Conservation (phyloP, 1,140 invertebrate genomes). For the Psix sp. region DNA sequence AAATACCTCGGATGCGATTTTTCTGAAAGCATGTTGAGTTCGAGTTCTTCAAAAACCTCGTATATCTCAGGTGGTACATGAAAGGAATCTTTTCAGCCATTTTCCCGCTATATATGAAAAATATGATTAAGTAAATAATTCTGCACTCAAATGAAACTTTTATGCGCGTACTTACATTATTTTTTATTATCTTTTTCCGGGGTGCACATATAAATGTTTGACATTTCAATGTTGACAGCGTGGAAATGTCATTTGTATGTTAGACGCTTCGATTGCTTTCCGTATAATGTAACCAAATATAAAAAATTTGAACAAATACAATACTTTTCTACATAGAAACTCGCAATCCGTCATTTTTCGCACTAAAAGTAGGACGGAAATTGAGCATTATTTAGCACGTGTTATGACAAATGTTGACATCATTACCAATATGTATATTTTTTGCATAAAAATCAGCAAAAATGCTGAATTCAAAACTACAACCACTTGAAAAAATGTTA, state of each 20-base stretch:
- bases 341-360: not conserved
- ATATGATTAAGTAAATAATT: not conserved
- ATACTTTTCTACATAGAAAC: not conserved
- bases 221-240: too few relatives aligned
- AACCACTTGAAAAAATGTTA: too few relatives aligned
- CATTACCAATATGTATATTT: too few relatives aligned
- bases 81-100: constrained; percentile 2
- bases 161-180: too few relatives aligned
- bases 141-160: too few relatives aligned
- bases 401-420: constrained; percentile 11
- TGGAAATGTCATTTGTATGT: too few relatives aligned
- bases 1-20: constrained; percentile 1
- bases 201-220: too few relatives aligned
- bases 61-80: not conserved
- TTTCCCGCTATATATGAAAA: not conserved
- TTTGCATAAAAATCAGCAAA: too few relatives aligned
- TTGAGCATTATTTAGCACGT: not conserved
- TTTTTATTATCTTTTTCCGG: too few relatives aligned
- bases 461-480: too few relatives aligned
- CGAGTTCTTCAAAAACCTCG: not conserved
- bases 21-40: constrained; percentile 2
- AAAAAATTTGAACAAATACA: not conserved
- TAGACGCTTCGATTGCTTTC: too few relatives aligned
- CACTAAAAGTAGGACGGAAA: constrained; percentile 1
- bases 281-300: too few relatives aligned